Conservation (phyloP, 2,888 invertebrate genomes). For the Cheilosia vulpina region DNA sequence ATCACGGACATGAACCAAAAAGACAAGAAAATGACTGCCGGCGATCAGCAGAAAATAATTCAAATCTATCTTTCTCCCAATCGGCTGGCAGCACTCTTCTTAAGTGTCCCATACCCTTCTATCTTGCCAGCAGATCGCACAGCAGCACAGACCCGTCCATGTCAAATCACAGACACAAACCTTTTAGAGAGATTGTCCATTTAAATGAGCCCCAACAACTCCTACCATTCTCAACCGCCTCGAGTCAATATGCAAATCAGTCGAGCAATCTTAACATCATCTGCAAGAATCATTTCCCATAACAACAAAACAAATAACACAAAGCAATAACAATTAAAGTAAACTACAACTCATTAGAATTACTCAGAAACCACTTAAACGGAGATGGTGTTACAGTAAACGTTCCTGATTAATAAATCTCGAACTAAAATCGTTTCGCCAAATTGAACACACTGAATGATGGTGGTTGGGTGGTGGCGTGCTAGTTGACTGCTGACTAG, state of each 20-base stretch:
- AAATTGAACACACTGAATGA: conserved; percentile 58
- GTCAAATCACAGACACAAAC: too few species aligned
- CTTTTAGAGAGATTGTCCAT: not conserved
- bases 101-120: too few species aligned
- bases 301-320: conserved; percentile 40
- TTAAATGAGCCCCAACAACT: not conserved
- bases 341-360: conserved; percentile 56
- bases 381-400: conserved; percentile 44
- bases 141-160: too few species aligned
- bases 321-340: conserved; percentile 35
- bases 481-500: not conserved
- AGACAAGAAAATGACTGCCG: too few species aligned
- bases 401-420: conserved; percentile 68
- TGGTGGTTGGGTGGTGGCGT: not conserved
- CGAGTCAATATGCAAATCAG: not conserved
- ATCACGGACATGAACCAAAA: too few species aligned
- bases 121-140: too few species aligned
- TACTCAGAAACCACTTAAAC: conserved; percentile 61
- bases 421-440: conserved; percentile 60
- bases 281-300: not conserved
- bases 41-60: too few species aligned
- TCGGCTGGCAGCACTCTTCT: too few species aligned
- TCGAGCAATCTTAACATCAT: not conserved
- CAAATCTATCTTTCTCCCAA: too few species aligned
- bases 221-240: not conserved